Evolutionary conservation across 2,113 vertebrate species (phyloP), one percentile per base, ranked within the genome.

Genomic region (Hyla sarda): DNA sequence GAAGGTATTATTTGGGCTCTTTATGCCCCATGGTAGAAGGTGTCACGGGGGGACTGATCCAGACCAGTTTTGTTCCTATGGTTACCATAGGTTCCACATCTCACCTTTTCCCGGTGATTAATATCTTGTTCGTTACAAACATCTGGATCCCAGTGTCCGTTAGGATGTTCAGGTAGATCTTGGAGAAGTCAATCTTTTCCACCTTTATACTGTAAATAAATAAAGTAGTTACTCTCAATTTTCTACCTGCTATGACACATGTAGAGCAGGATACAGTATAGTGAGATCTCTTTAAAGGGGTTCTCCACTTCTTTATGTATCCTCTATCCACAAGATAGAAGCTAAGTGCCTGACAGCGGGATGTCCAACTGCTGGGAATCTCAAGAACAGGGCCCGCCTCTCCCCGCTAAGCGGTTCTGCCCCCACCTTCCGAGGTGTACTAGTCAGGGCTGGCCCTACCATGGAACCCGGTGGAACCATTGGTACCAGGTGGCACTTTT

Each of bases 31-130:
- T 67, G 13, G 14, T 30, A 7, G 28, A 28, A 30, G 16, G 3
- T 67, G 28, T 13, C 30, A 19, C 1, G 19, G 32, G 14, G 0
- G 16, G 0, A 23, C 16, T 3, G 14, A 32, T 67, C 3, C 0
- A 32, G 12, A 11, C 62, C 4, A 2, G 30, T 37, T 34, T 16
- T 34, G 65, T 19, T 28, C n/a, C 23, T n/a, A 5, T 25, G 14
- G 23, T n/a, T 48, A n/a, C n/a, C 19, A 41, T 23, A 72, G 11
- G 7, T 19, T 0, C 17, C 13, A 78, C 14, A 0, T 0, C 88
- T 88, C 47, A 94, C 90, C 92, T 93, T 82, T 91, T 91, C 83
- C 91, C 91, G 1, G 62, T 0, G 1, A 90, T 88, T 78, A 87
- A 88, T 75, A 90, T 88, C 83, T 82, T 88, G 0, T 80, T 30